phyloP scores from a whole-genome alignment of 2,888 invertebrate genomes.

The Epinotia ramella region DNA sequence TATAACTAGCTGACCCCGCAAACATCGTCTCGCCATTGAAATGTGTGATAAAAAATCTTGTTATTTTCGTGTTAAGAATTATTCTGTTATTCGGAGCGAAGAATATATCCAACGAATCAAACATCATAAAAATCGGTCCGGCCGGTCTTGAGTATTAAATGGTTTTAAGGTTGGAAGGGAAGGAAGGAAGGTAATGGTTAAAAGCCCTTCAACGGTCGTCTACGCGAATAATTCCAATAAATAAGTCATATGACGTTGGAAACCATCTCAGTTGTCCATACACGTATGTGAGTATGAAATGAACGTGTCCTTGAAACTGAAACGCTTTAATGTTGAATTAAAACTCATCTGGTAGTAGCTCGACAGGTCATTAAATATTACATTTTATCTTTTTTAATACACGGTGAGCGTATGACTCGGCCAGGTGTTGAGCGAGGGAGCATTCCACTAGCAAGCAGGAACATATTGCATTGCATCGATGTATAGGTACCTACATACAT shows the following conservation, averaged over 20 bases:
- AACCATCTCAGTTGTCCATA: constrained; percentile 1
- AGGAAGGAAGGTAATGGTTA: no score
- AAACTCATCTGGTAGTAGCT: background rate
- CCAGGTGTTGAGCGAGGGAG: constrained; percentile 35
- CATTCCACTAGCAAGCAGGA: constrained; percentile 26
- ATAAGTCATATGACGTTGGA: constrained; percentile 16
- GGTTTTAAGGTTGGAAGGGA: no score
- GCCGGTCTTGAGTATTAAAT: no score
- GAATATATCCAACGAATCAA: no score
- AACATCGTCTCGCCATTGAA: no score
- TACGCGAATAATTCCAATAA: constrained; percentile 8
- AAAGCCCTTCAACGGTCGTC: background rate
- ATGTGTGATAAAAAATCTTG: no score
- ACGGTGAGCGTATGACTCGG: constrained; percentile 32
- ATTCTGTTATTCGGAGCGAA: no score
- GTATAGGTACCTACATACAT: background rate
- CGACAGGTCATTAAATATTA: background rate
- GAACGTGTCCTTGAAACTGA: background rate
- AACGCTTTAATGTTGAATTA: background rate
- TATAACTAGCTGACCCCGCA: no score
- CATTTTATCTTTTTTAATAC: constrained; percentile 5
- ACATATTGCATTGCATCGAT: background rate
- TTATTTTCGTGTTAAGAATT: no score
- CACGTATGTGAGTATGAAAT: background rate
- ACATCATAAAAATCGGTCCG: no score